These are phyloP conservation scores for Salmo trutta DNA, from an alignment of 2,797 vertebrate species.

Conservation along the genomic window DNA sequence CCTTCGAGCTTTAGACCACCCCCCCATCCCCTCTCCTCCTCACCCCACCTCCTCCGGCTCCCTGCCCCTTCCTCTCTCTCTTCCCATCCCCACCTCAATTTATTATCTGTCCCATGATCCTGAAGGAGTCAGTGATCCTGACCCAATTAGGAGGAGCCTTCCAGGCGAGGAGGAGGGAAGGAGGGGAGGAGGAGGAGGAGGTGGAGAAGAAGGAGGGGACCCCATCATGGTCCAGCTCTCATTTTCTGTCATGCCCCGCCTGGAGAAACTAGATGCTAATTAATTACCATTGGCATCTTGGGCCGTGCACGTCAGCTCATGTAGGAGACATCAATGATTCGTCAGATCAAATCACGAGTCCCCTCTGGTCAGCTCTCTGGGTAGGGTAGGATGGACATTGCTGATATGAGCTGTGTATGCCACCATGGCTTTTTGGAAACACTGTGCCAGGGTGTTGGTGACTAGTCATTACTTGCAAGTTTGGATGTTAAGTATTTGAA, in stretches of 20 bases:
- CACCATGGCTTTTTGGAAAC: conserved; percentile 9
- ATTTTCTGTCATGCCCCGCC: conserved; percentile 77
- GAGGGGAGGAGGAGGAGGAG: neutral
- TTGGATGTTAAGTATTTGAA: neutral
- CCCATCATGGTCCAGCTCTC: conserved; percentile 82
- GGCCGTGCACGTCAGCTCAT: conserved; percentile 81
- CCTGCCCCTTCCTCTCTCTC: conserved; percentile 32
- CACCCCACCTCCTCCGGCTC: neutral
- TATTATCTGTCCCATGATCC: conserved; percentile 83
- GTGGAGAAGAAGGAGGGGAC: conserved; percentile 63
- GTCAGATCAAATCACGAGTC: conserved; percentile 57
- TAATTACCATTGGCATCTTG: conserved; percentile 90
- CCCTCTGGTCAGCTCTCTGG: conserved; percentile 36
- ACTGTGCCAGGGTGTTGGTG: neutral
- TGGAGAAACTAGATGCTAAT: conserved; percentile 89
- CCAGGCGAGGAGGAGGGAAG: conserved; percentile 46
- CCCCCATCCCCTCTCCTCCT: neutral
- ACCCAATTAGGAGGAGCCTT: conserved; percentile 85
- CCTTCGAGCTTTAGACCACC: conserved; percentile 37
- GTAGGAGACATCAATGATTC: conserved; percentile 78
- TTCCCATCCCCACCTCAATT: conserved; percentile 73
- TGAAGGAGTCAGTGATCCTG: conserved; percentile 80
- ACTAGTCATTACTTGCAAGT: neutral
- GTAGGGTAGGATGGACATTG: conserved; percentile 34
- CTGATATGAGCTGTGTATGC: neutral